Base-by-base conservation (phyloP, 2,797 vertebrate species). In the Diplodus puntazzo region DNA sequence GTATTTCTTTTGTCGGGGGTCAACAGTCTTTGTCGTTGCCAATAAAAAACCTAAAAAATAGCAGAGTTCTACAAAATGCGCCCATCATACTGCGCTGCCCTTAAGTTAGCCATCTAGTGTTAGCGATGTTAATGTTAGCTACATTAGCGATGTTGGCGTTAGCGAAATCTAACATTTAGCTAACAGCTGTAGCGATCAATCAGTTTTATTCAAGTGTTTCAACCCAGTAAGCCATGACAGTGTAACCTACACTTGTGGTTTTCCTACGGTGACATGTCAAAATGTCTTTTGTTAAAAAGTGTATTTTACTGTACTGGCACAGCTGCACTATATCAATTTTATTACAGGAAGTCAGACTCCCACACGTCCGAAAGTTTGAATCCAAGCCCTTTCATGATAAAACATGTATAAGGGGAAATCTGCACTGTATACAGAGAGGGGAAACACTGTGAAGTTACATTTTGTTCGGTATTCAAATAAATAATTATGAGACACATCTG, bases 391-490 rank as follows among this genome's bases (percentile, higher is more conserved):
- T 60, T 39, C 11, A 48, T 52, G 20, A 39, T 65, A 27, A 60
- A 73, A n/a, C 10, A 9, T 55, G 5, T 21, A 61, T 14, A 21
- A 49, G 48, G 9, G 59, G 7, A 57, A 61, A 52, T 69, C 17
- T 54, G 45, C 14, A 64, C 27, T 42, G 42, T 12, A 63, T 53
- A 67, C 53, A 59, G 62, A 17, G 52, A 54, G 18, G 1, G n/a
- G 20, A 54, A 61, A 39, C 53, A 76, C 34, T 34, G 34, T 34
- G 12, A 60, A 30, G 21, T 61, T 48, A 2, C 16, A 30, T 48
- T 27, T 39, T 73, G 14, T 54, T 80, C 17, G 27, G 43, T 63
- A 70, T 73, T 67, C 11, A 55, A 45, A 62, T 21, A 62, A 75
- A 63, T 49, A 14, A 69, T 58, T 77, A 12, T 39, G 12, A 72